Evolutionary conservation across 1,140 invertebrate species (phyloP), one percentile per base, ranked within the genome.

Genomic region (Lethocerus indicus): DNA sequence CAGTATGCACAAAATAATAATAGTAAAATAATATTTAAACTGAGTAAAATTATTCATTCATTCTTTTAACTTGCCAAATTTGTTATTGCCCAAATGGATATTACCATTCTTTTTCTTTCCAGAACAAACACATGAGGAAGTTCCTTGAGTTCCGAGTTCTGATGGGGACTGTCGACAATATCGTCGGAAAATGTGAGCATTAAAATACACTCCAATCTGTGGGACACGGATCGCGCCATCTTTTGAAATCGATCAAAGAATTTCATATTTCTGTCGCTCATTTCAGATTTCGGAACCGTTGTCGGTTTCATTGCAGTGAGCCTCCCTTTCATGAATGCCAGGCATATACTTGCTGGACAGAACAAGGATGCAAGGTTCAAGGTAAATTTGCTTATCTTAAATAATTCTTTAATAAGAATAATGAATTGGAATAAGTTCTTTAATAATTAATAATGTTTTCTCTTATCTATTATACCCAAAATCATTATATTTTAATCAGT

Each of bases 261-360:
- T n/a, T 39, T 39, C 23, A 5, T 39, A 5, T n/a, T 39, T 36
- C 13, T 39, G 18, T 39, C 4, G 51, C 45, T 56, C 52, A 53
- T 71, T 71, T 9, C 63, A 92, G 87, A 98, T 71, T 70, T 92
- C 51, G 93, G 92, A 1, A 93, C 89, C 14, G 81, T 90, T 40
- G 82, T 97, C 51, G 94, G 94, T 42, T 98, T 96, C 69, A 83
- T 86, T 60, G 84, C 92, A 0, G 91, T 98, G 1, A 91, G 89
- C 49, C 71, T 92, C 42, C 93, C 93, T 13, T 98, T 98, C 69
- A 79, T 98, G 59, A 71, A 79, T 25, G 67, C 73, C 14, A 70
- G 75, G 45, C 79, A 83, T 64, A 52, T 81, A 39, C 64, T 86
- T 3, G 68, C 74, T 0, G 71, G 67, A 2, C 69, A 73, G 41